Evolutionary conservation across 2,888 invertebrate genomes (phyloP), one percentile per base, ranked within the genome.

Genomic region (Euproctis similis): DNA sequence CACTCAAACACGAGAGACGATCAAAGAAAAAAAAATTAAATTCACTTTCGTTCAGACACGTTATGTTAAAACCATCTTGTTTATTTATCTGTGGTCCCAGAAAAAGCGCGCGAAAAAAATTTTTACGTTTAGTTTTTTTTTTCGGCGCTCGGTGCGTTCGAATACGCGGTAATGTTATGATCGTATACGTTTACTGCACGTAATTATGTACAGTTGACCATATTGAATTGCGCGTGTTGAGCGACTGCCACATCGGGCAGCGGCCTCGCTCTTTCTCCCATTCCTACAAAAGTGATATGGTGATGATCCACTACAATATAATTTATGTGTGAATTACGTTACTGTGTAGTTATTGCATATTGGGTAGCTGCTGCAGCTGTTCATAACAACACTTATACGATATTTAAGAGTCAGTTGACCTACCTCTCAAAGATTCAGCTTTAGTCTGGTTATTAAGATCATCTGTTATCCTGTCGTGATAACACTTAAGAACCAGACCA

Each of bases 231-330:
- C 72, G 78, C 77, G 76, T 68, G 78, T 67, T 34, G 63, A 62
- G 53, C 68, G 81, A 82, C 81, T 81, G 82, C 61, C 53, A 59
- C 55, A 34, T 68, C 70, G 70, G 67, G 57, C 74, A 64, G 53
- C 64, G 66, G 68, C 72, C 65, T 58, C 70, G 69, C 70, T 78
- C 80, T 77, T 78, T 78, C 82, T 77, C 76, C 82, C 82, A 81
- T 81, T 78, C 80, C 81, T 72, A 75, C 74, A 72, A 76, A 66
- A 45, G 35, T 48, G 50, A 63, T 69, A 57, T 65, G 71, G n/a
- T n/a, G n/a, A 67, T 69, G 60, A 67, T 63, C 65, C 58, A 65
- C 59, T 48, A 47, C 57, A 59, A 67, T 72, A 64, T 62, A 70
- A 73, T 74, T 68, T 68, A 55, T 65, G 64, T 58, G 63, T 50